These are phyloP conservation scores for Theristicus caerulescens DNA, from an alignment of 2,113 vertebrate species.

Conservation along the genomic window DNA sequence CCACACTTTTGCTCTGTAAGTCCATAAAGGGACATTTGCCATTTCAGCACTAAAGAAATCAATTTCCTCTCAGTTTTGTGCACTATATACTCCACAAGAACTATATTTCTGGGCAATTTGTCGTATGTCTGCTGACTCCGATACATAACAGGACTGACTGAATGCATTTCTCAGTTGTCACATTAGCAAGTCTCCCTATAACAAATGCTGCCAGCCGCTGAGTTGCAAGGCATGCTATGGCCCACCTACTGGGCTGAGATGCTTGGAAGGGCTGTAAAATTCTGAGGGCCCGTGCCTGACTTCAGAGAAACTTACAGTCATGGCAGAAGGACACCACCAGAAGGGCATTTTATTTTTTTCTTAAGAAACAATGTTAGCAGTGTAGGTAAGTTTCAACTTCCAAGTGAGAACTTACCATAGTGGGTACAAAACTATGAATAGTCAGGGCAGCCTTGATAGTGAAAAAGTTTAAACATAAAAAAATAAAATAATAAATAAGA, in stretches of 20 bases:
- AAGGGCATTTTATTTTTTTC: background rate
- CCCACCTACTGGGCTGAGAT: background rate
- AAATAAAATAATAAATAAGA: background rate
- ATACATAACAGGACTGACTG: background rate
- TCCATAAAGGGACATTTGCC: background rate
- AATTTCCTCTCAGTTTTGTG: background rate
- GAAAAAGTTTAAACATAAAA: background rate
- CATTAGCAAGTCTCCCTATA: background rate
- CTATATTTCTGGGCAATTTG: background rate
- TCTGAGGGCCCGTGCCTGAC: accelerated
- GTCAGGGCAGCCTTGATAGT: background rate
- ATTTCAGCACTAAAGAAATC: background rate
- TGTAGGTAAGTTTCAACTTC: background rate
- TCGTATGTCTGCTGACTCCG: background rate
- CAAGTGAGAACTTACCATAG: background rate
- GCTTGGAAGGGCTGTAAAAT: background rate
- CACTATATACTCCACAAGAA: background rate
- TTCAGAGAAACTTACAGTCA: background rate
- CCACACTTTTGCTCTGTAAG: background rate
- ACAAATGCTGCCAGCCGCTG: background rate
- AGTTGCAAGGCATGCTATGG: background rate
- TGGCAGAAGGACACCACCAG: background rate
- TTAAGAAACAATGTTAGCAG: background rate
- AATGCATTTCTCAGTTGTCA: background rate
- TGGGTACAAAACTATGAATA: background rate